Evolutionary conservation across 2,113 vertebrate species (phyloP), one percentile per base, ranked within the genome.

Genomic region (Sitta europaea): DNA sequence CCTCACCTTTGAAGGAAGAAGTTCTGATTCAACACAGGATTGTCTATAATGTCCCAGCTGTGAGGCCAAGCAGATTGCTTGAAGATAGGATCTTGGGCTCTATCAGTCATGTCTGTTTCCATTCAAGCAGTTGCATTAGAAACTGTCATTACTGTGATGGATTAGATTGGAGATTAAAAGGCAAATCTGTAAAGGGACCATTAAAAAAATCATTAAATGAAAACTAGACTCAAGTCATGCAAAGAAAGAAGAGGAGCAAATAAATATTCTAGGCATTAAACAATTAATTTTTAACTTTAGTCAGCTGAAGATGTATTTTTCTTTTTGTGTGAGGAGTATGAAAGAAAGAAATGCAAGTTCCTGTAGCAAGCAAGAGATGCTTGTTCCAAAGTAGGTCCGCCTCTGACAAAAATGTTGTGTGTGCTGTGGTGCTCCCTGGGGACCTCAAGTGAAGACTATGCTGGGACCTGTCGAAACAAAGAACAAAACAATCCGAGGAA

Each of bases 121-220:
- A 28, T 76, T 79, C 61, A 82, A 79, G 24, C 2, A 10, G 43
- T 43, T 75, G 43, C 27, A 78, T 61, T 38, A 88, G 73, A 87
- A 90, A 42, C 48, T 62, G 43, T 38, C 45, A 10, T 57, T 66
- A 62, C 14, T 53, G 42, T 67, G 73, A 73, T 36, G 10, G 57
- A 73, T 43, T 87, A 48, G 58, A 84, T 86, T 93, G 92, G 72
- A 78, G 65, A 87, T 74, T 65, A 79, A 93, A 95, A 93, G 29
- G 59, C 38, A 88, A 57, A 78, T 61, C 40, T 74, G n/a, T 84
- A 79, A 59, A 91, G 27, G 28, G 28, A 90, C 53, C 19, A 25
- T 48, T 72, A 6, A 13, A 72, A 67, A 47, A 68, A 19, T 0
- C 13, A 18, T 79, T 45, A 86, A 70, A 71, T 42, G 24, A 55